Conservation (phyloP, 2,888 invertebrate genomes). For the Monochamus alternatus region DNA sequence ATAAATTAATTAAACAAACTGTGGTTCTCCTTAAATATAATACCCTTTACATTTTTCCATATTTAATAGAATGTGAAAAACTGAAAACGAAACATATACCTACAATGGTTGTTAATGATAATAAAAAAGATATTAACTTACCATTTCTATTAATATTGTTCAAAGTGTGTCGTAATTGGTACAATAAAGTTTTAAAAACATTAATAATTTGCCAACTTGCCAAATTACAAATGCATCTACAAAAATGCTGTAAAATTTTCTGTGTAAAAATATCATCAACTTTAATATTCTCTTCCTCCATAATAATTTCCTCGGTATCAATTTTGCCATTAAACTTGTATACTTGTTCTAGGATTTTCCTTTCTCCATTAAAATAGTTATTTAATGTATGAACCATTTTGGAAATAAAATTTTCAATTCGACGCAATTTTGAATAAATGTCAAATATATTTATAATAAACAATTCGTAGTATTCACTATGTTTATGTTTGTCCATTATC, state of each 20-base stretch:
- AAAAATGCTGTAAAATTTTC: constrained; percentile 62
- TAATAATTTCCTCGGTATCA: constrained; percentile 35
- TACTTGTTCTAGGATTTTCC: constrained; percentile 33
- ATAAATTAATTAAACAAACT: too few species aligned
- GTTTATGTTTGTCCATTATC: constrained; percentile 54
- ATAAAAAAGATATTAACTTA: constrained; percentile 35
- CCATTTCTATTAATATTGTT: constrained; percentile 54
- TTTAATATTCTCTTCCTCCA: constrained; percentile 42
- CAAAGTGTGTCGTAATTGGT: constrained; percentile 61
- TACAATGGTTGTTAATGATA: too few species aligned
- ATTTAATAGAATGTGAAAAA: too few species aligned
- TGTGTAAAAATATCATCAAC: constrained; percentile 60
- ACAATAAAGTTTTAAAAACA: constrained; percentile 65
- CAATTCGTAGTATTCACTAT: constrained; percentile 57
- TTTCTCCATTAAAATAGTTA: constrained; percentile 46
- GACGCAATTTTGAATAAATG: constrained; percentile 65
- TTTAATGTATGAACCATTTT: constrained; percentile 63
- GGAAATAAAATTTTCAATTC: constrained; percentile 65
- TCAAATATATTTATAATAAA: constrained; percentile 63
- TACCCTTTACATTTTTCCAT: too few species aligned
- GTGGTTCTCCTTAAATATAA: too few species aligned
- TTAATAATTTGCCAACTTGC: constrained; percentile 66
- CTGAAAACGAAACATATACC: too few species aligned
- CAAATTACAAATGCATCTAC: constrained; percentile 60
- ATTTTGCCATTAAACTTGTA: constrained; percentile 51